Evolutionary conservation across 2,888 invertebrate species (phyloP).

Genomic region (Orthonevra nobilis): DNA sequence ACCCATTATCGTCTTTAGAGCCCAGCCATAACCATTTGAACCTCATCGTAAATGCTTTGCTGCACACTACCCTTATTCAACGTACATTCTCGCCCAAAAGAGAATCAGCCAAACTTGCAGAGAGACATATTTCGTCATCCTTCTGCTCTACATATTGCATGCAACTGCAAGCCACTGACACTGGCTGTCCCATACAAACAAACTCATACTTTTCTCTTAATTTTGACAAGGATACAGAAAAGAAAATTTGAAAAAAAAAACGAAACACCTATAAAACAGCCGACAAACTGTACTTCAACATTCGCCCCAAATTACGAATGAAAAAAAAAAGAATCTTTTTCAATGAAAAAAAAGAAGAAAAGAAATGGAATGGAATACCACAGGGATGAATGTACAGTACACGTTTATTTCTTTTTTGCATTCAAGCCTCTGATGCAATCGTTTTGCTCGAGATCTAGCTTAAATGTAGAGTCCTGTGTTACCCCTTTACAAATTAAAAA

Average conservation of each 20-base stretch:
- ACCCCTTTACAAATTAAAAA: no score
- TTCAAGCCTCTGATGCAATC: no score
- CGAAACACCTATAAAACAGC: neutral
- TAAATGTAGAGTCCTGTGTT: no score
- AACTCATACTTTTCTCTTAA: constrained; percentile 2
- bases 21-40: constrained; percentile 13
- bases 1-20: constrained; percentile 18
- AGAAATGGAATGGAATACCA: no score
- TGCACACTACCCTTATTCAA: constrained; percentile 25
- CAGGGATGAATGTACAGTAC: no score
- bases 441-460: no score
- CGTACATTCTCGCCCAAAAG: no score
- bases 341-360: constrained; percentile 1
- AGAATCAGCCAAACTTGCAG: neutral
- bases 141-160: constrained; percentile 8
- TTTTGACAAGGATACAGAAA: neutral
- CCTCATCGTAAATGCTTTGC: neutral
- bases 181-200: neutral
- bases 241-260: neutral
- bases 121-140: neutral
- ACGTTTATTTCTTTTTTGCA: no score
- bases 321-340: constrained; percentile 1
- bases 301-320: constrained; percentile 35
- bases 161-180: neutral
- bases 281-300: constrained; percentile 35